Evolutionary conservation across 2,888 invertebrate genomes (phyloP).

Genomic region (Zeuzera pyrina): DNA sequence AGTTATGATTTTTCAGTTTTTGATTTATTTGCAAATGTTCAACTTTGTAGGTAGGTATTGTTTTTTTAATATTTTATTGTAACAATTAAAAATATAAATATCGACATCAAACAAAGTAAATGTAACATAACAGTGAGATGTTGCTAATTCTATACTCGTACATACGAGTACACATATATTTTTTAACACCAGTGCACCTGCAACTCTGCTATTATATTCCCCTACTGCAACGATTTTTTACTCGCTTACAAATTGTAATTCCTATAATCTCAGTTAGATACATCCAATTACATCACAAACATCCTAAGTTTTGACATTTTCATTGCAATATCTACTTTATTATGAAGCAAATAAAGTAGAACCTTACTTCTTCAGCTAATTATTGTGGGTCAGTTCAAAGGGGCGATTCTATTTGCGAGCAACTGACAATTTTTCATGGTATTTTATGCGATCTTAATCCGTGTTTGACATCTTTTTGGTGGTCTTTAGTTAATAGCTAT

Average conservation of each 20-base stretch:
- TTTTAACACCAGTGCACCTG: constrained; percentile 49
- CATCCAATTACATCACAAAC: constrained; percentile 65
- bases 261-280: constrained; percentile 67
- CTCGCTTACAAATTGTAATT: constrained; percentile 65
- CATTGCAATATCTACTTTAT: constrained; percentile 16
- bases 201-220: constrained; percentile 37
- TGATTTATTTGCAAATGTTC: no score
- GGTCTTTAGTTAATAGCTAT: constrained; percentile 59
- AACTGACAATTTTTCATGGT: constrained; percentile 62
- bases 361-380: constrained; percentile 15
- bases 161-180: no score
- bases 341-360: constrained; percentile 11
- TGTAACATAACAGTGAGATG: no score
- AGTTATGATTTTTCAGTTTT: no score
- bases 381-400: constrained; percentile 34
- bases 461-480: constrained; percentile 61
- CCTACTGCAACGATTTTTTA: constrained; percentile 51
- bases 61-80: no score
- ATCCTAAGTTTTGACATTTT: constrained; percentile 17
- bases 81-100: no score
- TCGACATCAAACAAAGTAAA: no score
- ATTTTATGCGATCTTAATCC: constrained; percentile 62
- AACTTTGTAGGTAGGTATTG: no score
- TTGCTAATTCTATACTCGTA: no score
- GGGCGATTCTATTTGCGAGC: constrained; percentile 39